These are phyloP conservation scores for Tachysurus fulvidraco DNA, from an alignment of 2,113 vertebrate species.

Conservation along the genomic window DNA sequence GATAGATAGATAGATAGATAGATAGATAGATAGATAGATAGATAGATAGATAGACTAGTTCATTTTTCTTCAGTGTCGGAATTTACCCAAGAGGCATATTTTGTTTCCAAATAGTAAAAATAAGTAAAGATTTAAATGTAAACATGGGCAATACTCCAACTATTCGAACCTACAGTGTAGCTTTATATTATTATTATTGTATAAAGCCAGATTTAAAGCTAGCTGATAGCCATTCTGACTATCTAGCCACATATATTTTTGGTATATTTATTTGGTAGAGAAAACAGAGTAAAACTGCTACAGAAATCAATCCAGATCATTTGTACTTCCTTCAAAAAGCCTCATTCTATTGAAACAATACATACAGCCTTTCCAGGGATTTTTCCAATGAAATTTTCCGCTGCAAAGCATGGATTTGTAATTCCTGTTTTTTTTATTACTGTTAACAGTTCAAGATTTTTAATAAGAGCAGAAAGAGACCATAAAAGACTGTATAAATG, in stretches of 20 bases:
- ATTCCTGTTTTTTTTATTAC: not conserved
- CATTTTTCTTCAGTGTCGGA: not conserved
- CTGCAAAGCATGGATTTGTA: not conserved
- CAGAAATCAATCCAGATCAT: not conserved
- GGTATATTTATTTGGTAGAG: not conserved
- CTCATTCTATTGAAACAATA: not conserved
- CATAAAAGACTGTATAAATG: slow-evolving; percentile 2
- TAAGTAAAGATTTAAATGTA: not conserved
- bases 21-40: too few relatives aligned
- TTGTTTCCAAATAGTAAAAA: not conserved
- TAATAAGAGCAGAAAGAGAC: not conserved
- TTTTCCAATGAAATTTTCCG: not conserved
- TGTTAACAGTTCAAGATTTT: not conserved
- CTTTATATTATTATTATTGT: not conserved
- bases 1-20: not conserved
- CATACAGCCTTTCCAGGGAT: not conserved
- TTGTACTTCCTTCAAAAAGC: not conserved
- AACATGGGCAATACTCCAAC: not conserved
- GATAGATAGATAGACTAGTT: too few relatives aligned
- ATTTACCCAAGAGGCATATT: not conserved
- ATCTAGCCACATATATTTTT: not conserved
- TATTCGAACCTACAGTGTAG: not conserved
- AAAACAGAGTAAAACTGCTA: not conserved
- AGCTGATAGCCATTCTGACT: not conserved
- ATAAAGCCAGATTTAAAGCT: not conserved